Percentiles rank a stretch among this genome's conserved stretches.
Conservation (phyloP, 2,797 vertebrate species). For the Hozukius guyotensis region DNA sequence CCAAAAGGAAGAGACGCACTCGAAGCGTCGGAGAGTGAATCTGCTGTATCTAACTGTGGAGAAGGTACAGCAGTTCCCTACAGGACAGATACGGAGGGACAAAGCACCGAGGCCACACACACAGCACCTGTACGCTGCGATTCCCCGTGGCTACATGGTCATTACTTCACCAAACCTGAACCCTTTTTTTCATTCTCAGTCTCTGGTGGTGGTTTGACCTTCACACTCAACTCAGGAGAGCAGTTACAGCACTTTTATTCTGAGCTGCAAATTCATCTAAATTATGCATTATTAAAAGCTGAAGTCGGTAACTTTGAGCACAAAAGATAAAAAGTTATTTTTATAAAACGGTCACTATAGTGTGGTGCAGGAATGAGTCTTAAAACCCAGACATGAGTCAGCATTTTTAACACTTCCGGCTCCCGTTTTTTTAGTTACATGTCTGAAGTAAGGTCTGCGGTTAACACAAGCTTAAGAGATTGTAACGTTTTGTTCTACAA, state of each 20-base stretch:
- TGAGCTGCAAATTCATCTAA: conserved; percentile 47
- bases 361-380: too few relatives aligned
- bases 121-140: background rate
- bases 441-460: too few relatives aligned
- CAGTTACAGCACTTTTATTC: conserved; percentile 34
- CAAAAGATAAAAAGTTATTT: too few relatives aligned
- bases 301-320: too few relatives aligned
- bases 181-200: conserved; percentile 9
- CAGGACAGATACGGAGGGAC: background rate
- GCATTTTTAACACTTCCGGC: too few relatives aligned
- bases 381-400: too few relatives aligned
- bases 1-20: conserved; percentile 20
- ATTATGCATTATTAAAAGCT: conserved; percentile 16
- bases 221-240: conserved; percentile 41
- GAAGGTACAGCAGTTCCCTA: conserved; percentile 1
- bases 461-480: too few relatives aligned
- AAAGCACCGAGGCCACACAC: conserved; percentile 18
- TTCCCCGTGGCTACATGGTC: conserved; percentile 45
- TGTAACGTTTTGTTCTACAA: too few relatives aligned
- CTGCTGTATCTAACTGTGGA: background rate
- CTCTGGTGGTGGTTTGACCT: conserved; percentile 58
- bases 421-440: too few relatives aligned
- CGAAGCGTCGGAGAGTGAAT: background rate
- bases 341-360: too few relatives aligned
- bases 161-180: conserved; percentile 53